Evolutionary conservation across 1,140 invertebrate genomes (phyloP).

Genomic region (Drosophila nebulosa): DNA sequence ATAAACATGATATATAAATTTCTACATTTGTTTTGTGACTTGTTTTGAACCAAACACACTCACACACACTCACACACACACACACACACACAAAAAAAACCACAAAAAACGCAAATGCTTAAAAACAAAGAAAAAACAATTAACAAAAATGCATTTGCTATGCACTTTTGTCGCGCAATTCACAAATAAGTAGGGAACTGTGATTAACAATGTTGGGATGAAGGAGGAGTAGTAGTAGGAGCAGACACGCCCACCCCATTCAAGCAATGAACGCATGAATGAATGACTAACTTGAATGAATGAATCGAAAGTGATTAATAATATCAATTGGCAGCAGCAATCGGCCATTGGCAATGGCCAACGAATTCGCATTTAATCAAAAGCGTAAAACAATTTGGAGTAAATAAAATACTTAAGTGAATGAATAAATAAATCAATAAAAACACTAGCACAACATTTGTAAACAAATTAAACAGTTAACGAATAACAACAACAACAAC

Average conservation of each 20-base stretch:
- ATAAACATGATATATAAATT: constrained; percentile 10
- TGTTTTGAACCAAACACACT: background rate
- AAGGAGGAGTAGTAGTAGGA: too few relatives aligned
- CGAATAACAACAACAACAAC: background rate
- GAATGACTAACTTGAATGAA: constrained; percentile 22
- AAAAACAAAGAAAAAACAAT: constrained; percentile 30
- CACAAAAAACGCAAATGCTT: constrained; percentile 5
- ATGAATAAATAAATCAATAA: constrained; percentile 72
- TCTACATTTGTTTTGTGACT: background rate
- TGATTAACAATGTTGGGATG: too few relatives aligned
- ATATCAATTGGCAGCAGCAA: constrained; percentile 5
- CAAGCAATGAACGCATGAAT: background rate
- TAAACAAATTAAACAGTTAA: constrained; percentile 63
- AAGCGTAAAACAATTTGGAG: constrained; percentile 32
- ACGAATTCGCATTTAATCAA: constrained; percentile 28
- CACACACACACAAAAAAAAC: background rate
- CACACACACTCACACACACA: background rate
- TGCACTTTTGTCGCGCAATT: background rate
- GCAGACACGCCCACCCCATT: background rate
- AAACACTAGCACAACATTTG: constrained; percentile 39
- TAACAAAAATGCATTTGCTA: background rate
- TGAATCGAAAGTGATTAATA: constrained; percentile 25
- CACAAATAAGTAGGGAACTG: too few relatives aligned
- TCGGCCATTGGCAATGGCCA: constrained; percentile 6
- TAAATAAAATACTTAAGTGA: constrained; percentile 61